Conservation (phyloP, 2,888 invertebrate genomes). For the Cataglyphis albicans region DNA sequence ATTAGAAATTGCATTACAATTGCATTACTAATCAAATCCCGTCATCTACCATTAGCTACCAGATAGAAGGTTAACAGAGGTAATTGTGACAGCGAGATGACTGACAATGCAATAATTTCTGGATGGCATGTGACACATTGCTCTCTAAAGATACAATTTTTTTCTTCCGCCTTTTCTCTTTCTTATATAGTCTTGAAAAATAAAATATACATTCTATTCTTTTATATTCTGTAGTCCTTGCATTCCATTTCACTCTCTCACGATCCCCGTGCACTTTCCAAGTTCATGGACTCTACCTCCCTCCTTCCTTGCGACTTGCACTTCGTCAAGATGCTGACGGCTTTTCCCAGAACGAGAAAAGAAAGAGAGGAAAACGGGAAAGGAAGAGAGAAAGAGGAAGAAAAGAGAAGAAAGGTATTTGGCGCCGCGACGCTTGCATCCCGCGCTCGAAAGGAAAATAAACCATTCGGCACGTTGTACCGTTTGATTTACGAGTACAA, state of each 20-base stretch:
- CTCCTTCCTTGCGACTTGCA: slow-evolving; percentile 6
- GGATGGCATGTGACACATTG: not conserved
- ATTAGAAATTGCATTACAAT: slow-evolving; percentile 26
- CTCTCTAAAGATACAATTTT: not conserved
- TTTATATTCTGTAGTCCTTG: not conserved
- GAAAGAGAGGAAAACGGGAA: slow-evolving; percentile 14
- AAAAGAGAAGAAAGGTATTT: slow-evolving; percentile 62
- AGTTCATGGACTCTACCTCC: slow-evolving; percentile 41
- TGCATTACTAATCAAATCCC: slow-evolving; percentile 4
- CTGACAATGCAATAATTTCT: not conserved
- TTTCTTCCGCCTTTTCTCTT: not conserved
- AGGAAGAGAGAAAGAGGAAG: not conserved
- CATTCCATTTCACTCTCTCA: slow-evolving; percentile 20
- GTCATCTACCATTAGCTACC: slow-evolving; percentile 8
- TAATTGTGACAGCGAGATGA: not conserved
- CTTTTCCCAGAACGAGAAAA: slow-evolving; percentile 1
- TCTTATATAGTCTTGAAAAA: not conserved
- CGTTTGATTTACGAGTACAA: slow-evolving; percentile 82
- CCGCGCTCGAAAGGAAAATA: slow-evolving; percentile 75
- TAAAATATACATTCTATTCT: not conserved
- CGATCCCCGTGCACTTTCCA: slow-evolving; percentile 34
- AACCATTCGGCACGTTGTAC: slow-evolving; percentile 71
- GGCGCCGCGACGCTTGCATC: slow-evolving; percentile 65
- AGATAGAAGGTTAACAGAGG: not conserved
- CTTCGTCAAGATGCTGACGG: slow-evolving; percentile 6